Evolutionary conservation across 2,797 vertebrate species (phyloP).

Genomic region (Bovichtus variegatus): DNA sequence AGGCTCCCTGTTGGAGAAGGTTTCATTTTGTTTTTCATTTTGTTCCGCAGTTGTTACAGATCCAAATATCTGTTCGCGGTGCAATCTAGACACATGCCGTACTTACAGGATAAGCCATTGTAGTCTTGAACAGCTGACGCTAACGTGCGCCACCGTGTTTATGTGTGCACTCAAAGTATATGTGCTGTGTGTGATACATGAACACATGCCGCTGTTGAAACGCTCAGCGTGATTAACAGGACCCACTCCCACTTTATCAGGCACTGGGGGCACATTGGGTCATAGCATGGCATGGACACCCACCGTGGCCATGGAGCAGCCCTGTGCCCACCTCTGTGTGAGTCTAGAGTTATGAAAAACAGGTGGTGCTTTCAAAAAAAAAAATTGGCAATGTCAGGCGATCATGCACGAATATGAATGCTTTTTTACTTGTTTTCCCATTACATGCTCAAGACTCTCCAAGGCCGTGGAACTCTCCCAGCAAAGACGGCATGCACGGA

Average conservation of each 20-base stretch:
- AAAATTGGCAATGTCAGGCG: conserved; percentile 57
- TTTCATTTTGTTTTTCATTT: conserved; percentile 81
- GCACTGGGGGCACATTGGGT: conserved; percentile 68
- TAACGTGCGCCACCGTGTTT: conserved; percentile 67
- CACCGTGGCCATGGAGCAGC: conserved; percentile 41
- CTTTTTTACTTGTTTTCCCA: conserved; percentile 67
- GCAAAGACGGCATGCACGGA: conserved; percentile 63
- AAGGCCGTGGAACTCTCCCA: conserved; percentile 76
- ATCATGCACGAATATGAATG: conserved; percentile 59
- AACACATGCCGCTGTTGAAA: conserved; percentile 50
- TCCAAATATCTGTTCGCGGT: conserved; percentile 59
- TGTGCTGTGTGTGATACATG: conserved; percentile 50
- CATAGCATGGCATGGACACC: conserved; percentile 65
- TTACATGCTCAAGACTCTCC: conserved; percentile 73
- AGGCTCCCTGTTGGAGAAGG: conserved; percentile 55
- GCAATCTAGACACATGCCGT: conserved; percentile 57
- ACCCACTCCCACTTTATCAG: conserved; percentile 67
- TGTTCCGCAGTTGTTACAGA: conserved; percentile 68
- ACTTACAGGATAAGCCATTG: conserved; percentile 63
- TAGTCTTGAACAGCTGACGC: conserved; percentile 76
- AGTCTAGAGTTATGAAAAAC: conserved; percentile 69
- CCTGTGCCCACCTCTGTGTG: conserved; percentile 53
- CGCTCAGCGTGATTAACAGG: conserved; percentile 62
- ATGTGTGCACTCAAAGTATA: conserved; percentile 54
- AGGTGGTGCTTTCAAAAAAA: conserved; percentile 64